phyloP scores from a whole-genome alignment of 1,140 invertebrate genomes.

The Eueides isabella region DNA sequence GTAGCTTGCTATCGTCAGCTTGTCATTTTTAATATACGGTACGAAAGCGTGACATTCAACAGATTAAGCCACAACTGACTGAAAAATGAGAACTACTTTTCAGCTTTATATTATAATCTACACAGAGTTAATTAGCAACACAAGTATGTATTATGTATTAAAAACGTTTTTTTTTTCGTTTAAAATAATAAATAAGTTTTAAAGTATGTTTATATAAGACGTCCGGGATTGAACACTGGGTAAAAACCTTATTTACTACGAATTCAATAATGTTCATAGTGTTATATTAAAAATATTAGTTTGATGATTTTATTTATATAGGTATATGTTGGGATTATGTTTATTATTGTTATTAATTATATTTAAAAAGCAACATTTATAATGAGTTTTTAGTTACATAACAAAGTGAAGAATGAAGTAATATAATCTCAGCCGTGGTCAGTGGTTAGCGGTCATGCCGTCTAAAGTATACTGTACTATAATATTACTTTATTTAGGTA shows the following conservation, averaged over 20 bases:
- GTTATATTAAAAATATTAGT: too few relatives aligned
- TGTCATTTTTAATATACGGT: constrained; percentile 7
- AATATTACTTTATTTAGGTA: not conserved
- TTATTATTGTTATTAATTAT: too few relatives aligned
- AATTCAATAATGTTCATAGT: too few relatives aligned
- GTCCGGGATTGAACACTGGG: too few relatives aligned
- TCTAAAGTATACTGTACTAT: not conserved
- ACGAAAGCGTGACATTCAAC: constrained; percentile 2
- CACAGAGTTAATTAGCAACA: not conserved
- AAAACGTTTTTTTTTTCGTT: too few relatives aligned
- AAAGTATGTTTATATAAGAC: too few relatives aligned
- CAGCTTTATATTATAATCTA: not conserved
- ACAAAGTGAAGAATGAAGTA: not conserved
- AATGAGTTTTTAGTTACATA: not conserved
- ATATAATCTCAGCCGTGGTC: not conserved
- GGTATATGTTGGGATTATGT: too few relatives aligned
- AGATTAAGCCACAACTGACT: constrained; percentile 9
- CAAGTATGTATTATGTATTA: not conserved
- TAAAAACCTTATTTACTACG: too few relatives aligned
- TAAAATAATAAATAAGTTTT: too few relatives aligned
- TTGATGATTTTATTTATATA: too few relatives aligned
- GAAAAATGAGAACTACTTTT: constrained; percentile 6
- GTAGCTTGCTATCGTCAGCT: not conserved
- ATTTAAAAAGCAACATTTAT: not conserved
- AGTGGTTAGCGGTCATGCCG: not conserved